Evolutionary conservation across 53 echinoderm and acorn worm species (phyloP), one percentile per base, ranked within the genome.

Genomic region (Arbacia lixula): DNA sequence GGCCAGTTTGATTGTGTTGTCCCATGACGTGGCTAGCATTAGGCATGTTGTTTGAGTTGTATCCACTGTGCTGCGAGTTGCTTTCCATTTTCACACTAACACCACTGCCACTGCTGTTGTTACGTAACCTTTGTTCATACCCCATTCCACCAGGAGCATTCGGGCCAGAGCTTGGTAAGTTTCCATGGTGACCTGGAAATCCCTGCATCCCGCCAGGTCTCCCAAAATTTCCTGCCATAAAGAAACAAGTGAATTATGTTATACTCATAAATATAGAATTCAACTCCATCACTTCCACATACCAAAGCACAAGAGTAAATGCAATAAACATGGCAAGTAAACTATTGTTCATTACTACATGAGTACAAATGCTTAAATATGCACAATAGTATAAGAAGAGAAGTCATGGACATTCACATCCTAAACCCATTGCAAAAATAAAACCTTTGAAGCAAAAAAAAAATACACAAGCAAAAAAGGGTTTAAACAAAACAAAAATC

Each of bases 51-150:
- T 89, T 90, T 67, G 96, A 93, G 93, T 96, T 96, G 91, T 89
- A 91, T 66, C 85, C 89, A 82, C 80, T 64, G 36, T 87, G 88
- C 52, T 93, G 96, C 50, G 96, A 96, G 93, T 96, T 96, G 88
- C 84, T 72, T 55, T 87, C 92, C 66, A 76, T 84, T 36, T 94
- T 91, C 49, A 85, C 64, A 71, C 90, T 90, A 40, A 77, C 85
- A 71, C 69, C 74, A 65, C 90, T 53, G 64, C 85, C 66, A 32
- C 85, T 58, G 27, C 84, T 90, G 43, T 35, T 81, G 63, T 72
- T 82, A 39, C 88, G 88, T 74, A 88, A 82, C 42, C 92, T 80
- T 37, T 84, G 84, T 33, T 91, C 91, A n/a, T 61, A 78, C 36
- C 37, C 79, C 91, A 91, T 88, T 36, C 64, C 69, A 35, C 91